phyloP scores from a whole-genome alignment of 2,113 vertebrate species.

The Cettia cetti region DNA sequence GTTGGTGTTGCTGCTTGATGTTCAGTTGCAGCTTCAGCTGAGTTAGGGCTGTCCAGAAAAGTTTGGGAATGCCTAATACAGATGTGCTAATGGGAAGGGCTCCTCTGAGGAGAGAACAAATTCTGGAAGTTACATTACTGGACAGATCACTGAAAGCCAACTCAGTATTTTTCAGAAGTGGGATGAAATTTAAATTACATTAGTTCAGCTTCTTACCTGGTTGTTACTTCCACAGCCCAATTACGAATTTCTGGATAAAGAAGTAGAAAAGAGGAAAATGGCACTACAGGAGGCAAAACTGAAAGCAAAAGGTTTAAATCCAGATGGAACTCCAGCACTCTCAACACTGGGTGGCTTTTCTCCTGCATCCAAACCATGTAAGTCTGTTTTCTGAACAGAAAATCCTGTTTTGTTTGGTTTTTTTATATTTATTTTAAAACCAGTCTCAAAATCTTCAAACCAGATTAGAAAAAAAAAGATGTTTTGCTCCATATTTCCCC shows the following conservation, averaged over 20 bases:
- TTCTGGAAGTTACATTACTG: fast-evolving
- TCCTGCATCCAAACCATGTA: slow-evolving; percentile 93
- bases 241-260: slow-evolving; percentile 93
- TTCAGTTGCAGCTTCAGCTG: background rate
- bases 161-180: background rate
- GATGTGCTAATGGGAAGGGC: background rate
- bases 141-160: background rate
- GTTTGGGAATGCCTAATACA: background rate
- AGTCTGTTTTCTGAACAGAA: slow-evolving; percentile 14
- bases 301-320: slow-evolving; percentile 96
- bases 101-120: background rate
- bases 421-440: background rate
- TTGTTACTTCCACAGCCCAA: slow-evolving; percentile 80
- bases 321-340: slow-evolving; percentile 94
- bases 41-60: fast-evolving
- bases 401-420: too few relatives aligned
- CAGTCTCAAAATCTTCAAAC: background rate
- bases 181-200: fast-evolving
- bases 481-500: background rate
- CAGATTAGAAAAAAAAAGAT: background rate
- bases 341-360: slow-evolving; percentile 93
- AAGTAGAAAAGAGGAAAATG: slow-evolving; percentile 95
- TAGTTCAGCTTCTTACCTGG: background rate
- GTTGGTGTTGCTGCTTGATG: background rate
- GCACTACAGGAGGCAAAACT: slow-evolving; percentile 93